Conservation (phyloP, 2,888 invertebrate species). For the Sarcophaga variegata region DNA sequence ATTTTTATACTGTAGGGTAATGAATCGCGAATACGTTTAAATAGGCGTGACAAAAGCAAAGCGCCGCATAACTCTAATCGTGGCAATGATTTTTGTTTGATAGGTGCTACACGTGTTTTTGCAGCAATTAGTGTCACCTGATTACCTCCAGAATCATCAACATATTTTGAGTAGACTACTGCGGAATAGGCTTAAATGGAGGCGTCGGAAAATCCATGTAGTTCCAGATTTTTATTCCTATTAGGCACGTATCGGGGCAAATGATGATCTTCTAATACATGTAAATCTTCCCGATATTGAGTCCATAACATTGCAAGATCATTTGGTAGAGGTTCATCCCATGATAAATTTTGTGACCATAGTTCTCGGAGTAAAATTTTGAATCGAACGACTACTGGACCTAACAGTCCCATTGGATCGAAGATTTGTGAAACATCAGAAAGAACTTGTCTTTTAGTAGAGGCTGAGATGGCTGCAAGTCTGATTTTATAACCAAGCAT, state of each 20-base stretch:
- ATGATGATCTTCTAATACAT: neutral
- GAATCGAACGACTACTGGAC: conserved; percentile 31
- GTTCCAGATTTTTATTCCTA: neutral
- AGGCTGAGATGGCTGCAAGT: neutral
- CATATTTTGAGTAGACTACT: neutral
- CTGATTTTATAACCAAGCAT: conserved; percentile 17
- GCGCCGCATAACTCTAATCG: conserved; percentile 49
- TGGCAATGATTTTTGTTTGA: conserved; percentile 29
- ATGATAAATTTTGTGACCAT: conserved; percentile 19
- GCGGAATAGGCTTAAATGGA: conserved; percentile 37
- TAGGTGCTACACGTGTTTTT: conserved; percentile 47
- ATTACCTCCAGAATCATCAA: neutral
- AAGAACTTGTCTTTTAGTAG: conserved; percentile 23
- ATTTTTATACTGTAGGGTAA: conserved; percentile 21
- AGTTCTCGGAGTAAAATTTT: conserved; percentile 45
- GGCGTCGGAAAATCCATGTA: conserved; percentile 40
- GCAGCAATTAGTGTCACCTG: conserved; percentile 10
- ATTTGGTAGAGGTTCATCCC: conserved; percentile 42
- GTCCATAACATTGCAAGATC: neutral
- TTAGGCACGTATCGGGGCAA: conserved; percentile 12
- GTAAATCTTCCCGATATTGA: conserved; percentile 17
- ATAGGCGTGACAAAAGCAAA: conserved; percentile 25
- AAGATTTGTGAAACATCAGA: conserved; percentile 40
- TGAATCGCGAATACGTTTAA: conserved; percentile 20
- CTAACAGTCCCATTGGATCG: conserved; percentile 38